A percentile compares a stretch with the other conserved stretches of the same genome.
Evolutionary conservation across 2,888 invertebrate species (phyloP).

Genomic region (Lasioglossum morio): DNA sequence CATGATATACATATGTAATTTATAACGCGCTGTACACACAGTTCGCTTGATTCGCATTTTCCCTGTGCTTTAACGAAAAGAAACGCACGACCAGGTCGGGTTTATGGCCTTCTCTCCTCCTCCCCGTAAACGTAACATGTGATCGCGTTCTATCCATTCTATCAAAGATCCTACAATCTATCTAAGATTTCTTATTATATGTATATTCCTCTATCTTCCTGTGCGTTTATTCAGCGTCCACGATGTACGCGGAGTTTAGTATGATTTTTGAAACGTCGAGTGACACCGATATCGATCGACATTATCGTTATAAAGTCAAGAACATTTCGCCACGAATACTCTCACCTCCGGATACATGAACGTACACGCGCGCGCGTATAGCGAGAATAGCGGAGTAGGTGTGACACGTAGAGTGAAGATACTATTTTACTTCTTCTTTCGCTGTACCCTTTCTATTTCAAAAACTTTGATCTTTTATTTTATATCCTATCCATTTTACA

Average conservation of each 20-base stretch:
- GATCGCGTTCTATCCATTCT: background rate
- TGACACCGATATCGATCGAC: constrained; percentile 15
- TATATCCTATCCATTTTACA: background rate
- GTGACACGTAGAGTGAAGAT: background rate
- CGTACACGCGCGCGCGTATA: background rate
- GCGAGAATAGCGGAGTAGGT: background rate
- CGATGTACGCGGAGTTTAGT: background rate
- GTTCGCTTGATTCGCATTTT: constrained; percentile 1
- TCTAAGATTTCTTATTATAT: background rate
- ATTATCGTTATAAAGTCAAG: background rate
- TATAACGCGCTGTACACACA: constrained; percentile 11
- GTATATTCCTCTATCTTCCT: constrained; percentile 1
- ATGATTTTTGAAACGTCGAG: constrained; percentile 4
- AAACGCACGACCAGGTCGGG: constrained; percentile 1
- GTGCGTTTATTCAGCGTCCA: background rate
- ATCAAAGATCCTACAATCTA: background rate
- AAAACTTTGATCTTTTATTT: background rate
- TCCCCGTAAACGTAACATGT: background rate
- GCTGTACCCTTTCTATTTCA: background rate
- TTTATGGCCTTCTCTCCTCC: background rate
- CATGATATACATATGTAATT: constrained; percentile 5
- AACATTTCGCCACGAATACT: background rate
- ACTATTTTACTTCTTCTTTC: background rate
- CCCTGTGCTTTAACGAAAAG: background rate
- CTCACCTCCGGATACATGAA: background rate